Conservation (phyloP, 2,888 invertebrate species). For the Leptarthrus brevirostris region DNA sequence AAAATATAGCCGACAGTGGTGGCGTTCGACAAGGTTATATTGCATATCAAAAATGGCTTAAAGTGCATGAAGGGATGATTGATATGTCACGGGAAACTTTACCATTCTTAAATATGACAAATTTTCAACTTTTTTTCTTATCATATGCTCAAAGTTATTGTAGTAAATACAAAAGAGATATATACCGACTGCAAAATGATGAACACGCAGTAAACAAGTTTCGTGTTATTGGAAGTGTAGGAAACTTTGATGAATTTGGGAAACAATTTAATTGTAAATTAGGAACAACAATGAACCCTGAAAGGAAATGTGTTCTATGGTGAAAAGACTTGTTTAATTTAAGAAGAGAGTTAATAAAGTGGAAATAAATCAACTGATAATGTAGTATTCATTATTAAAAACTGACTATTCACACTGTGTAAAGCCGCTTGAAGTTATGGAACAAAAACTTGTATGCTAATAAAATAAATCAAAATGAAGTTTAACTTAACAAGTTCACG, state of each 20-base stretch:
- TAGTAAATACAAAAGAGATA: too few relatives aligned
- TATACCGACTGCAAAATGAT: background rate
- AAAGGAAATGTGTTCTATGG: conserved; percentile 15
- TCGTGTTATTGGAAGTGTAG: conserved; percentile 24
- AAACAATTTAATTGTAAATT: conserved; percentile 15
- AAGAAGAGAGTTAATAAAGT: too few relatives aligned
- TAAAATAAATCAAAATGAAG: too few relatives aligned
- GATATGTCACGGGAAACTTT: background rate
- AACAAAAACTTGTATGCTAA: too few relatives aligned
- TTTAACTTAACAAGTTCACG: too few relatives aligned
- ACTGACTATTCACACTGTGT: too few relatives aligned
- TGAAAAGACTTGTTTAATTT: background rate
- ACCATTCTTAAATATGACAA: background rate
- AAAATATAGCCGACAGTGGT: conserved; percentile 38
- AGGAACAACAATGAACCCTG: conserved; percentile 29
- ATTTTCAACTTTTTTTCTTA: background rate
- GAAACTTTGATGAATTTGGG: conserved; percentile 26
- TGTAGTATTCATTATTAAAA: too few relatives aligned
- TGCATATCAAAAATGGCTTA: conserved; percentile 32
- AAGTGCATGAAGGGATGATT: background rate
- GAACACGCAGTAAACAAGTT: background rate
- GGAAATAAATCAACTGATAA: too few relatives aligned
- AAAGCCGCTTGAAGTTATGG: too few relatives aligned
- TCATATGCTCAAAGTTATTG: background rate
- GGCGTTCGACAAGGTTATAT: conserved; percentile 1